These are phyloP conservation scores for Telmatherina bonti DNA, from an alignment of 2,797 vertebrate species.

Conservation along the genomic window DNA sequence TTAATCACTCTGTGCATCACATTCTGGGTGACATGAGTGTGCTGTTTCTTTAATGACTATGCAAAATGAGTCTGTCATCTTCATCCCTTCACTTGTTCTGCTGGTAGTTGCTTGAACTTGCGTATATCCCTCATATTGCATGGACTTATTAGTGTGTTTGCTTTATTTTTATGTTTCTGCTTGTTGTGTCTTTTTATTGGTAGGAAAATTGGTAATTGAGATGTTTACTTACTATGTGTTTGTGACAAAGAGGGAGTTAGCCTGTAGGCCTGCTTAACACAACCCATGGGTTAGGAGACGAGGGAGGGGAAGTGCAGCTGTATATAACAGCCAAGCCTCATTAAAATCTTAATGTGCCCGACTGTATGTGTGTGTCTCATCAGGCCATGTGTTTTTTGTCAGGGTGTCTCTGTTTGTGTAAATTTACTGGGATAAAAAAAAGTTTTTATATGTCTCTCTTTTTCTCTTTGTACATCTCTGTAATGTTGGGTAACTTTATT, in stretches of 20 bases:
- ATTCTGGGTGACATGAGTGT: slow-evolving; percentile 27
- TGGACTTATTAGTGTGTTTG: slow-evolving; percentile 4
- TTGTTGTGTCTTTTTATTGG: slow-evolving; percentile 31
- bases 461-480: slow-evolving; percentile 17
- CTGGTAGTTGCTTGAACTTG: slow-evolving; percentile 10
- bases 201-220: slow-evolving; percentile 35
- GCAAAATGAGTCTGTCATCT: slow-evolving; percentile 21
- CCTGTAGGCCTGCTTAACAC: slow-evolving; percentile 63
- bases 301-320: slow-evolving; percentile 50
- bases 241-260: slow-evolving; percentile 17
- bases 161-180: slow-evolving; percentile 21
- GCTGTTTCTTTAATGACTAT: slow-evolving; percentile 33
- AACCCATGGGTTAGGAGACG: slow-evolving; percentile 50
- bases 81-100: slow-evolving; percentile 7
- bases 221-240: slow-evolving; percentile 37
- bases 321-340: slow-evolving; percentile 72
- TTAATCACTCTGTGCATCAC: slow-evolving; percentile 49
- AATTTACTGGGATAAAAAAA: slow-evolving; percentile 17
- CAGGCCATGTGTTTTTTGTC: slow-evolving; percentile 19
- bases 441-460: not conserved
- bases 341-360: slow-evolving; percentile 62
- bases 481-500: slow-evolving; percentile 22
- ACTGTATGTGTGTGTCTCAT: slow-evolving; percentile 3
- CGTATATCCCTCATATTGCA: not conserved
- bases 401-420: slow-evolving; percentile 5